Evolutionary conservation across 1,140 invertebrate genomes (phyloP).

Genomic region (Pygmarrhopalites habei): DNA sequence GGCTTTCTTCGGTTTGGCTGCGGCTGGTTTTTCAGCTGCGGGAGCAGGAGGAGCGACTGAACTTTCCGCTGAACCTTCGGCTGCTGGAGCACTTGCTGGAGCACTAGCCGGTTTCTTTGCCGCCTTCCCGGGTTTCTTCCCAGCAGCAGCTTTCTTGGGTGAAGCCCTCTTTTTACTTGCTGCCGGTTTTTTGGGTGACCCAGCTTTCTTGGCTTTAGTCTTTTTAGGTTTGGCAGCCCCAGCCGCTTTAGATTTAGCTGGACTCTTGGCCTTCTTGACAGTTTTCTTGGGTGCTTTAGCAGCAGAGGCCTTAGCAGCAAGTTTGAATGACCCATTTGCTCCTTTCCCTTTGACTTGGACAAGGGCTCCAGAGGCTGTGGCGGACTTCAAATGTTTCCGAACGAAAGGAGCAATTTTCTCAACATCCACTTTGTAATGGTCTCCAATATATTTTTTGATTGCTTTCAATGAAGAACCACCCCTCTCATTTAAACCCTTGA

Average conservation of each 20-base stretch:
- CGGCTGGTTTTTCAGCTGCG: not conserved
- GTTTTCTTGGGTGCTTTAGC: slow-evolving; percentile 40
- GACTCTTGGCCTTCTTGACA: slow-evolving; percentile 25
- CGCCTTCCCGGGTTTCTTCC: not conserved
- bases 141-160: not conserved
- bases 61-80: not conserved
- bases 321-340: slow-evolving; percentile 41
- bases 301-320: slow-evolving; percentile 36
- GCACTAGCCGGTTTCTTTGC: not conserved
- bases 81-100: not conserved
- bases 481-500: slow-evolving; percentile 42
- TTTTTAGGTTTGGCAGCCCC: slow-evolving; percentile 13
- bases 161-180: too few relatives aligned
- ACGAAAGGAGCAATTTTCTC: slow-evolving; percentile 40
- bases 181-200: slow-evolving; percentile 40
- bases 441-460: slow-evolving; percentile 15
- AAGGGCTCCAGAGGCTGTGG: slow-evolving; percentile 36
- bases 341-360: slow-evolving; percentile 42
- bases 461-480: slow-evolving; percentile 13
- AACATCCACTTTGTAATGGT: slow-evolving; percentile 45
- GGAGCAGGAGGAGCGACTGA: not conserved
- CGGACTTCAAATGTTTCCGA: slow-evolving; percentile 51
- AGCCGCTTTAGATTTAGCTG: slow-evolving; percentile 38
- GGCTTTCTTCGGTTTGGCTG: not conserved
- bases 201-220: slow-evolving; percentile 30